phyloP scores from a whole-genome alignment of 1,140 invertebrate species.

The Drosophila ironensis region DNA sequence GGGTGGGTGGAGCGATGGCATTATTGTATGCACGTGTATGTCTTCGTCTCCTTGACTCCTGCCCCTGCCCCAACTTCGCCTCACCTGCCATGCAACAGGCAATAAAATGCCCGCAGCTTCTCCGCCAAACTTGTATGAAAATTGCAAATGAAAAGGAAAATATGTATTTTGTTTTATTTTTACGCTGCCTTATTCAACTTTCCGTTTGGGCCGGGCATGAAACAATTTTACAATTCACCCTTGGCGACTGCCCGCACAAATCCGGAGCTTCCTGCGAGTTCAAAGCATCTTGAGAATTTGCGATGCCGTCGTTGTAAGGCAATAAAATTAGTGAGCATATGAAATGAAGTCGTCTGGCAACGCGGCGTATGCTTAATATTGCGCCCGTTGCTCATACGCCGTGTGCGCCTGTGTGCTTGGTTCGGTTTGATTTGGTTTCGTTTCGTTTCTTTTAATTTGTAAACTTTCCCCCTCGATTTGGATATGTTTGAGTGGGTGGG shows the following conservation, averaged over 20 bases:
- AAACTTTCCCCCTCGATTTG: conserved; percentile 48
- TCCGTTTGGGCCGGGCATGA: conserved; percentile 8
- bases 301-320: conserved; percentile 41
- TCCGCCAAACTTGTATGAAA: conserved; percentile 44
- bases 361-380: conserved; percentile 41
- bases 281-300: conserved; percentile 47
- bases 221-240: conserved; percentile 27
- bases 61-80: background rate
- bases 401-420: conserved; percentile 6
- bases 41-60: conserved; percentile 11
- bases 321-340: conserved; percentile 60
- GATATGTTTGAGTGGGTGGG: background rate
- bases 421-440: conserved; percentile 15
- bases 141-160: conserved; percentile 64
- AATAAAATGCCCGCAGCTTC: conserved; percentile 58
- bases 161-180: conserved; percentile 26
- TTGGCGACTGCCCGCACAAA: background rate
- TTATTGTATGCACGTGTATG: conserved; percentile 23
- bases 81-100: conserved; percentile 42
- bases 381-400: conserved; percentile 47
- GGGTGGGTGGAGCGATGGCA: conserved; percentile 18
- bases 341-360: conserved; percentile 54
- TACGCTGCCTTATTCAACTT: conserved; percentile 32
- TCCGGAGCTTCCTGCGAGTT: conserved; percentile 42
- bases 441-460: conserved; percentile 48